Conservation (phyloP, 2,113 vertebrate genomes). For the Pongo pygmaeus region DNA sequence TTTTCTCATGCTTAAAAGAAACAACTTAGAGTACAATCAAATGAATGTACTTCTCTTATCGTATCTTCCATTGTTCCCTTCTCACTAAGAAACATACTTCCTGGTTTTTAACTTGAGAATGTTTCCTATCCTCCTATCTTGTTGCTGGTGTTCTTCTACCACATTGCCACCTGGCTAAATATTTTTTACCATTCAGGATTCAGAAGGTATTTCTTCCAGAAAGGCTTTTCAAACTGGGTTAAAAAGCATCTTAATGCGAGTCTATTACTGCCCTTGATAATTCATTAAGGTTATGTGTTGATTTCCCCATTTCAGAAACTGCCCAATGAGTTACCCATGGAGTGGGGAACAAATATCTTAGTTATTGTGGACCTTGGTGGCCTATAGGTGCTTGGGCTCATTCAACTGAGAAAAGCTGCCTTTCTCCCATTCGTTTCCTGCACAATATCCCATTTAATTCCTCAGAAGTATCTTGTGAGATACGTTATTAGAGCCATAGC, state of each 20-base stretch:
- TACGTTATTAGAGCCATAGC: neutral
- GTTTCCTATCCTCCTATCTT: neutral
- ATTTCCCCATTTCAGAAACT: neutral
- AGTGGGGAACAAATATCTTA: neutral
- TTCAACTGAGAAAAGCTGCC: neutral
- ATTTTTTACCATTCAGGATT: neutral
- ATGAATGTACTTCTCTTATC: neutral
- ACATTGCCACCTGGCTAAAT: neutral
- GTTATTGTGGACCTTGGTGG: neutral
- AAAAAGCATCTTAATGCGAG: neutral
- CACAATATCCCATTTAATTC: neutral
- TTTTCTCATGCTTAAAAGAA: neutral
- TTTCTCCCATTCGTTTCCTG: neutral
- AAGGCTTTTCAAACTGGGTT: neutral
- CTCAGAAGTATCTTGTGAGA: neutral
- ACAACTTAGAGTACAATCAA: neutral
- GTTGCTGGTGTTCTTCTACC: neutral
- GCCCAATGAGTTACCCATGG: neutral
- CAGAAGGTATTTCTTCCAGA: neutral
- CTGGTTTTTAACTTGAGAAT: neutral
- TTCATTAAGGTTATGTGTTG: neutral
- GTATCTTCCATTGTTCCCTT: neutral
- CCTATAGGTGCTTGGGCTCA: rapidly evolving
- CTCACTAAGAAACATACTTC: neutral
- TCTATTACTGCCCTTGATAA: neutral